Conservation (phyloP, 30 jellyfish, hydroid and myxozoan species). For the Nemopilema nomurai region DNA sequence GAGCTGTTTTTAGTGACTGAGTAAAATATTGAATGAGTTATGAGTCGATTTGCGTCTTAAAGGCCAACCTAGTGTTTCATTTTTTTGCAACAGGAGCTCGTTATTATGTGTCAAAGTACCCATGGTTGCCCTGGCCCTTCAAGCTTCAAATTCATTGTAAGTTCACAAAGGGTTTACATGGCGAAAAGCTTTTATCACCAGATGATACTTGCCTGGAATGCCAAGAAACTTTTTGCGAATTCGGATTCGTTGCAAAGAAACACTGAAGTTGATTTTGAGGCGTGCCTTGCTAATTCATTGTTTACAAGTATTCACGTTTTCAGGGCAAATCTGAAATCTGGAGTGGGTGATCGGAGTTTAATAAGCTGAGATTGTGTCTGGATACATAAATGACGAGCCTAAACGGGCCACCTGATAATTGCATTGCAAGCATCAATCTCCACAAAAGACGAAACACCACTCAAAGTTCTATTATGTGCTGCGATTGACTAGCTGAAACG, state of each 20-base stretch:
- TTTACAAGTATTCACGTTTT: not conserved
- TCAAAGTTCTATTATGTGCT: not conserved
- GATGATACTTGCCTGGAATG: not conserved
- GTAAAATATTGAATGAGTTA: not conserved
- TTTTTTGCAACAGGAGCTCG: conserved; percentile 9
- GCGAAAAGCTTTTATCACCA: not conserved
- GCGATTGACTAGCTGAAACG: not conserved
- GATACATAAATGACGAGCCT: not conserved
- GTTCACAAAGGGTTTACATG: not conserved
- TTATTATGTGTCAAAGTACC: not conserved
- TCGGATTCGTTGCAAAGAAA: not conserved
- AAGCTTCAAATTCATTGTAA: not conserved
- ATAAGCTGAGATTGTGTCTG: not conserved
- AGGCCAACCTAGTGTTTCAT: not conserved
- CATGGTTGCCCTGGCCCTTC: not conserved
- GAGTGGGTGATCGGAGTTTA: not conserved
- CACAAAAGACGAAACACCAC: not conserved
- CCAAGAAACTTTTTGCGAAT: not conserved
- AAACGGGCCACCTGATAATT: not conserved
- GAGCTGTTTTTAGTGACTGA: not conserved
- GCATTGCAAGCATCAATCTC: not conserved
- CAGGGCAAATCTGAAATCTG: not conserved
- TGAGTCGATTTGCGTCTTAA: not conserved
- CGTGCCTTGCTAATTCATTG: not conserved
- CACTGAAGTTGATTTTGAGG: not conserved